A percentile compares a stretch with the other conserved stretches of the same genome.
Evolutionary conservation across 2,888 invertebrate genomes (phyloP).

Genomic region (Schrankia costaestrigalis): DNA sequence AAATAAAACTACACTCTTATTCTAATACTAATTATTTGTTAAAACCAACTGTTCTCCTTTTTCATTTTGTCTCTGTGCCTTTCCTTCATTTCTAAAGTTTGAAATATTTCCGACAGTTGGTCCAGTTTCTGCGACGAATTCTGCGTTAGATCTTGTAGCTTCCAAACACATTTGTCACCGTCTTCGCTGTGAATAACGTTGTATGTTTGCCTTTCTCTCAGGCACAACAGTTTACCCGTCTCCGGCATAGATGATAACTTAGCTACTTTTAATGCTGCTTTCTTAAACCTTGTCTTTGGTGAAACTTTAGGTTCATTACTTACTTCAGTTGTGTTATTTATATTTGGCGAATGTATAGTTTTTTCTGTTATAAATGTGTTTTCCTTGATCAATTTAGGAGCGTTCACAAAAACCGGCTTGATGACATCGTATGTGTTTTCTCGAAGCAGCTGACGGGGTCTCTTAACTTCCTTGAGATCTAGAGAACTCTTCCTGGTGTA

Average conservation of each 20-base stretch:
- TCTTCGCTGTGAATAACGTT: slow-evolving; percentile 41
- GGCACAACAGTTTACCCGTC: slow-evolving; percentile 65
- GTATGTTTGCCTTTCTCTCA: slow-evolving; percentile 61
- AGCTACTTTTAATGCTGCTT: slow-evolving; percentile 65
- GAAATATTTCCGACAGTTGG: slow-evolving; percentile 69
- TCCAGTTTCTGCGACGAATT: slow-evolving; percentile 61
- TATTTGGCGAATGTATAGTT: slow-evolving; percentile 7
- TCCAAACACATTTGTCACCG: slow-evolving; percentile 43
- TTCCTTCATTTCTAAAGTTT: slow-evolving; percentile 65
- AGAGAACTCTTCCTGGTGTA: slow-evolving; percentile 48
- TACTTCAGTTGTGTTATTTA: slow-evolving; percentile 9
- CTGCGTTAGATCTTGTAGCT: slow-evolving; percentile 51
- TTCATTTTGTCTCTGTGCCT: slow-evolving; percentile 64
- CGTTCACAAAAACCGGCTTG: slow-evolving; percentile 59
- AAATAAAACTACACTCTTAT: slow-evolving; percentile 42
- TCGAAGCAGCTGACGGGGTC: slow-evolving; percentile 60
- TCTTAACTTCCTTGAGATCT: slow-evolving; percentile 43
- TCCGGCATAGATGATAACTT: slow-evolving; percentile 63
- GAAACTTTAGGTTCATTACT: slow-evolving; percentile 42
- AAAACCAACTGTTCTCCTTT: slow-evolving; percentile 77
- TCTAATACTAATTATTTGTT: slow-evolving; percentile 21
- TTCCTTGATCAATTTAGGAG: slow-evolving; percentile 38
- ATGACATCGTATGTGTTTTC: slow-evolving; percentile 75
- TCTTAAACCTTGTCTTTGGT: slow-evolving; percentile 67
- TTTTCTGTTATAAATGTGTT: slow-evolving; percentile 27